Conservation (phyloP, 2,888 invertebrate species). For the Bruchidius siliquastri region DNA sequence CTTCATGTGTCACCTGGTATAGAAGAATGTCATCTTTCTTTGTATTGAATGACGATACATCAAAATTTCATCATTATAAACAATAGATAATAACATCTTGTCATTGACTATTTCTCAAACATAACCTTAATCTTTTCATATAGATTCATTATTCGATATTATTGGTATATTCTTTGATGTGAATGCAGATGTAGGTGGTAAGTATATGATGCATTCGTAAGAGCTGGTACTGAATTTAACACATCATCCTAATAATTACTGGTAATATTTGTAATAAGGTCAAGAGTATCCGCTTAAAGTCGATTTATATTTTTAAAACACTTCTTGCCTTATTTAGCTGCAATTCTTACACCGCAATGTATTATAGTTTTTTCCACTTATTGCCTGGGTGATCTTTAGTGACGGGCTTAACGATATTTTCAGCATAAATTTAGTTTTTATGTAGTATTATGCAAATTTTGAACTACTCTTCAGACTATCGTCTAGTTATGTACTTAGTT, state of each 20-base stretch:
- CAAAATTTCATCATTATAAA: neutral
- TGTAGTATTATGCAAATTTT: neutral
- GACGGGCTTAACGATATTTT: neutral
- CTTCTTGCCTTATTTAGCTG: slow-evolving; percentile 7
- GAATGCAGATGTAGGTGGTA: neutral
- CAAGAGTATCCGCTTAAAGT: slow-evolving; percentile 26
- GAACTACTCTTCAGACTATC: neutral
- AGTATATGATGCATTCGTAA: neutral
- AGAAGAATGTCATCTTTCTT: too few species aligned
- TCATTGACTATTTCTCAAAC: neutral
- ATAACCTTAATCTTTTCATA: slow-evolving; percentile 5
- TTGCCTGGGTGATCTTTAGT: slow-evolving; percentile 2
- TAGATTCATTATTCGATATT: slow-evolving; percentile 11
- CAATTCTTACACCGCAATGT: neutral
- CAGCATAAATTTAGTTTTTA: neutral
- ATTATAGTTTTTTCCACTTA: slow-evolving; percentile 4
- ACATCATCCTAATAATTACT: slow-evolving; percentile 21
- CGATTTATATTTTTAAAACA: slow-evolving; percentile 19
- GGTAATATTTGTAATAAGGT: slow-evolving; percentile 31
- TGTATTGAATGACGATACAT: too few species aligned
- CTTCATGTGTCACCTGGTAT: too few species aligned
- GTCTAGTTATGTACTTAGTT: too few species aligned
- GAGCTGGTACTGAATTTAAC: neutral
- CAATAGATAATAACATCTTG: neutral
- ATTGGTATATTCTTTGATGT: slow-evolving; percentile 6